Evolutionary conservation across 2,888 invertebrate species (phyloP), one percentile per base, ranked within the genome.

Genomic region (Coelinius sp.): DNA sequence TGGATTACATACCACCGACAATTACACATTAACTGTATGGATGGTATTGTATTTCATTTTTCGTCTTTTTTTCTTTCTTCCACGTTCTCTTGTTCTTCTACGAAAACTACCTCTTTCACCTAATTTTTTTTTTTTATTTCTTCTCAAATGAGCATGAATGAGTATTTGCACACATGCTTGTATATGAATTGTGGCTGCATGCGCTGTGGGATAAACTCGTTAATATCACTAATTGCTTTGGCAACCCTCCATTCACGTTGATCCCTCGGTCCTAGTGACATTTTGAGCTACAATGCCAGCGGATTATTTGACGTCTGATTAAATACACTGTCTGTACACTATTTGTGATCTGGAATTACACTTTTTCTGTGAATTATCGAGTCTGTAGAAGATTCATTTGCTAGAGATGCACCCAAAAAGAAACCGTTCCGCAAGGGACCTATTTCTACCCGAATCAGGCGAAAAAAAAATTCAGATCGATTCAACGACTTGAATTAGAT

Each of bases 141-240:
- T 63, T 63, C 14, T 12, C 5, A 14, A 24, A 59, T 59, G 31
- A n/a, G 27, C 20, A 52, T 4, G 52, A 52, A 52, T 24, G 20
- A 12, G 52, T 52, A 22, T 24, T 52, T 52, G 52, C 52, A 52
- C 24, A 52, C 52, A 24, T 52, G 52, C 22, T 24, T 22, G 10
- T 22, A 22, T 52, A 22, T 52, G 52, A 52, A 52, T 22, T 52
- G 52, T 52, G 24, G 52, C 52, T 24, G 20, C 22, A 52, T 52
- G 24, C 24, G 22, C 52, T 52, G 52, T 12, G 27, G 64, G 41
- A 70, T 71, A 68, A 71, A 71, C 64, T 68, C 70, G 65, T 72
- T 70, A 70, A 75, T 70, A 72, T 68, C 64, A 63, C 68, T 70
- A 70, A 72, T 70, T 72, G 70, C 66, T n/a, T 44, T 53, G 67